Evolutionary conservation across 37 sponge, comb jelly and placozoan genomes (phyloP).

Genomic region (Aplysina aerophoba): DNA sequence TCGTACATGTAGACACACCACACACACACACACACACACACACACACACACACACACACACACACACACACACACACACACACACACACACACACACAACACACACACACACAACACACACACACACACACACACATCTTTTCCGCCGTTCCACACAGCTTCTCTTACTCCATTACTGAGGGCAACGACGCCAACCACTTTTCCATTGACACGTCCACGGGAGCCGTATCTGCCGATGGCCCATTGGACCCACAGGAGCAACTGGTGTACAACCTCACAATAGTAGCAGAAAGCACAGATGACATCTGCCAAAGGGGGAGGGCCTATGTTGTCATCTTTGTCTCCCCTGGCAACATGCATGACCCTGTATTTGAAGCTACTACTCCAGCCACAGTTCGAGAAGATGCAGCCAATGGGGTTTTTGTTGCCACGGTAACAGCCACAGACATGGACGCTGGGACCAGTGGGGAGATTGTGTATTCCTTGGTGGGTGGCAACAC

Average conservation of each 20-base stretch:
- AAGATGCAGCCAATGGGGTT: slow-evolving; percentile 51
- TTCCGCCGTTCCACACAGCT: slow-evolving; percentile 39
- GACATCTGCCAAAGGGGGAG: slow-evolving; percentile 66
- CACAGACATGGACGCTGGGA: slow-evolving; percentile 41
- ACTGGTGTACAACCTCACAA: slow-evolving; percentile 43
- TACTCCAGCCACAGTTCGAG: slow-evolving; percentile 46
- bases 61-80: too few relatives aligned
- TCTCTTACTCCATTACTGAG: slow-evolving; percentile 56
- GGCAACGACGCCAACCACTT: slow-evolving; percentile 68
- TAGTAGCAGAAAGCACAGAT: slow-evolving; percentile 63
- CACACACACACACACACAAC: too few relatives aligned
- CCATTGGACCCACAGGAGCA: slow-evolving; percentile 32
- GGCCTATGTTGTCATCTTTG: slow-evolving; percentile 44
- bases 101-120: too few relatives aligned
- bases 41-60: too few relatives aligned
- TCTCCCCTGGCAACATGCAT: slow-evolving; percentile 35
- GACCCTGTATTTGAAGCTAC: slow-evolving; percentile 38
- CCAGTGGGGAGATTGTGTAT: slow-evolving; percentile 47
- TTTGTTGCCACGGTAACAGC: slow-evolving; percentile 51
- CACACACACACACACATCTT: too few relatives aligned
- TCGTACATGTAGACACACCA: too few relatives aligned
- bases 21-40: too few relatives aligned
- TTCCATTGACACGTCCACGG: slow-evolving; percentile 35
- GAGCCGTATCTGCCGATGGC: slow-evolving; percentile 14
- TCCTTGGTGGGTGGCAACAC: slow-evolving; percentile 61